Evolutionary conservation across 2,888 invertebrate species (phyloP), one percentile per base, ranked within the genome.

Genomic region (Agrenia bidenticulata): DNA sequence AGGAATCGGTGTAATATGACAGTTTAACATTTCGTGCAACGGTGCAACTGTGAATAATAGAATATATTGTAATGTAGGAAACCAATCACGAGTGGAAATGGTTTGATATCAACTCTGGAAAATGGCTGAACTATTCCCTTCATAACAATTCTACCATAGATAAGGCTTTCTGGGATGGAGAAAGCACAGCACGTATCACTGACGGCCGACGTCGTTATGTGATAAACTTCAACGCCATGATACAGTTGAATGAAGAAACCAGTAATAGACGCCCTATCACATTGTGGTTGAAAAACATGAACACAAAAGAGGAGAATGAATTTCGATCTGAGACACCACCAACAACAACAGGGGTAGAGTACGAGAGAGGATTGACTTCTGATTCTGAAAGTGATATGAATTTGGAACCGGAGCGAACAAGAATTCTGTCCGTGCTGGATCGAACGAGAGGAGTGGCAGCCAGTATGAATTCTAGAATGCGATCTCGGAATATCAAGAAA

Each of bases 181-280:
- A 89, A 71, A 83, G 84, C 23, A 86, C 84, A 66, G 85, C 87
- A 0, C 83, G 88, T 68, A 88, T 92, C 63, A 85, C 85, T 15
- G 88, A 88, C 74, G 88, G 89, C 0, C 81, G 91, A 2, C 84
- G 90, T 73, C 83, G 88, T 41, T 92, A 92, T 78, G 86, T 88
- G 0, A 87, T 91, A 2, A 88, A 88, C 62, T 90, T 92, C 77
- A 86, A 85, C 37, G 86, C 87, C 62, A 90, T 92, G 90, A 85
- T 74, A 17, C 77, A 84, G 81, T 78, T 83, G 15, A 92, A 90
- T 79, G 90, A 91, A 78, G 90, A 91, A 74, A 90, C 89, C 26
- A 89, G 88, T n/a, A 90, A 89, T 76, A 84, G 89, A 75, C 83
- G 91, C 57, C 90, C 91, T 0, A 87, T 92, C 23, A 87, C 89